These are phyloP conservation scores for Clarias platycephalus DNA, from an alignment of 2,797 vertebrate genomes.

Conservation along the genomic window DNA sequence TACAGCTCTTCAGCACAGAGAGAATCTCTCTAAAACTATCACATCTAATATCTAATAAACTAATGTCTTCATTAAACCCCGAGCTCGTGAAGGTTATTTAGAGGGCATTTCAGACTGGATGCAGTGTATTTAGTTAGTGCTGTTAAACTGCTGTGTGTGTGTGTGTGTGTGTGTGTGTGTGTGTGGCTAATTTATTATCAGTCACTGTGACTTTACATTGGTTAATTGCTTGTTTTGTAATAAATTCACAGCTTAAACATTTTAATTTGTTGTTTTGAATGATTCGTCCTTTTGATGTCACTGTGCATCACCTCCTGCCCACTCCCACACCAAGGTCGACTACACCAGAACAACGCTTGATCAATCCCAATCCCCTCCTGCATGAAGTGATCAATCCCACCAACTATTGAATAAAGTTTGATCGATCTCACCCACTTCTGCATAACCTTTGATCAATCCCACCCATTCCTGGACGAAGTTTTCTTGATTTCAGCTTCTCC, in stretches of 20 bases:
- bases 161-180: too few relatives aligned
- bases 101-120: background rate
- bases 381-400: too few relatives aligned
- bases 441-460: too few relatives aligned
- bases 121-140: too few relatives aligned
- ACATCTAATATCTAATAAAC: background rate
- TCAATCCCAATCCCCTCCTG: background rate
- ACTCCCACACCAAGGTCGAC: background rate
- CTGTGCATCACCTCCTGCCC: background rate
- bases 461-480: background rate
- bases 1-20: background rate
- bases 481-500: background rate
- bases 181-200: background rate
- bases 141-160: too few relatives aligned
- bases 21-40: background rate
- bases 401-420: background rate
- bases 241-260: background rate
- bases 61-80: background rate
- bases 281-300: background rate
- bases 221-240: background rate
- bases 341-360: background rate
- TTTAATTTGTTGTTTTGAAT: background rate
- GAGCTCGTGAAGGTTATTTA: background rate
- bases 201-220: background rate
- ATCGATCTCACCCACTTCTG: background rate